Evolutionary conservation across 2,113 vertebrate species (phyloP), one percentile per base, ranked within the genome.

Genomic region (Brienomyrus longianalis): DNA sequence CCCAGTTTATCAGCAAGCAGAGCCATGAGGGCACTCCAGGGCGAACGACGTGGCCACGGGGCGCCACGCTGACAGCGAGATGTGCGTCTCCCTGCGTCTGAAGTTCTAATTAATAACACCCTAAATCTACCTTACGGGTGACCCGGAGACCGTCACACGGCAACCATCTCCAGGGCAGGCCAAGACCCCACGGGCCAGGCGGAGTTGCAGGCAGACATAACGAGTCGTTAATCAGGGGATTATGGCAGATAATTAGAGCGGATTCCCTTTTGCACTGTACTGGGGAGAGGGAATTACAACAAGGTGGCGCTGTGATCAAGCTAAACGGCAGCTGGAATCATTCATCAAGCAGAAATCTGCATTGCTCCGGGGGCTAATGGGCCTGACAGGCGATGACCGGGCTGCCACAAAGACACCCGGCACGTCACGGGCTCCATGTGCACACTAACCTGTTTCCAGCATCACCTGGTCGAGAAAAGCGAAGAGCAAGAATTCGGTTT

Each of bases 31-130:
- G 62, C n/a, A 70, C 62, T 5, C 27, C 27, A 10, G 62, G 62
- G 62, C 3, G n/a, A 66, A 10, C 62, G n/a, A 66, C 9, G 8
- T 66, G 62, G n/a, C 62, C 62, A 66, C n/a, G 9, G 62, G 91
- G 93, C 45, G 91, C 94, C 86, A 90, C 88, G 87, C 91, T 89
- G 13, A 43, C 87, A 74, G 19, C 91, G 45, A 90, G 51, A 83
- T 9, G 87, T 90, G 91, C 87, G 90, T 52, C 80, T 43, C 86
- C 84, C 91, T 92, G 93, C 90, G 94, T 93, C 92, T 91, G 93
- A 96, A 97, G 97, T 96, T 93, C 23, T 94, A 95, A 97, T 97
- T 96, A 96, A 96, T 92, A 92, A 92, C 93, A 93, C 77, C 92
- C 95, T 91, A 95, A 94, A 97, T 96, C 95, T 94, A 94, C 94